Evolutionary conservation across 2,888 invertebrate species (phyloP), one percentile per base, ranked within the genome.

Genomic region (Cosmopolites sordidus): DNA sequence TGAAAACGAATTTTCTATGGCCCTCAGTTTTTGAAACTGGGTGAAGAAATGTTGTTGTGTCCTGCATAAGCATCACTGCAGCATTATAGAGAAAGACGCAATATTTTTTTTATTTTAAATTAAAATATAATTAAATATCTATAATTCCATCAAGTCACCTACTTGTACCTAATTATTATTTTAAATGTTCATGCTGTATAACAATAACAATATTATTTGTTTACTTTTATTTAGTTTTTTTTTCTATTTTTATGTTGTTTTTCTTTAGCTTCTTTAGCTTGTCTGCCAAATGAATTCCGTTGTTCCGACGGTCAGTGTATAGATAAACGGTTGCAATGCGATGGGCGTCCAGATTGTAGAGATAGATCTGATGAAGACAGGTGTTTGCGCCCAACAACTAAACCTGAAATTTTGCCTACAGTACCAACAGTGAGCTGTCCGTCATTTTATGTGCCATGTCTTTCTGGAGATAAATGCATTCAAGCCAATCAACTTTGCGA

Each of bases 221-320:
- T 53, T 58, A 54, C 41, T 54, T 52, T 57, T 53, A 44, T 18
- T 56, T 56, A 14, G 4, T 15, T 55, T 54, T 44, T 56, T 60
- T 58, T 47, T 59, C 45, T 62, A 61, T 39, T 54, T 58, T 63
- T 38, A 38, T n/a, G 12, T 38, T 38, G 58, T 44, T 54, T 62
- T 60, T 51, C 42, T 58, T 60, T 57, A 46, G 48, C 59, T 60
- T 58, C 64, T 67, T 55, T 71, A 86, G 87, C 78, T 61, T 91
- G 91, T 70, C 70, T 73, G 8, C 60, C 71, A 1, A 78, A 81
- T 63, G 79, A 88, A 67, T 90, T 84, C 76, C 79, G 80, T 57
- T 92, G 92, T 69, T 68, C 67, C 22, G 80, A 82, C 61, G 72
- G 61, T 16, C 58, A 59, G 33, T 89, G 89, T 72, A 78, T 89